phyloP scores from a whole-genome alignment of 2,113 vertebrate genomes.

The Catagonus wagneri region DNA sequence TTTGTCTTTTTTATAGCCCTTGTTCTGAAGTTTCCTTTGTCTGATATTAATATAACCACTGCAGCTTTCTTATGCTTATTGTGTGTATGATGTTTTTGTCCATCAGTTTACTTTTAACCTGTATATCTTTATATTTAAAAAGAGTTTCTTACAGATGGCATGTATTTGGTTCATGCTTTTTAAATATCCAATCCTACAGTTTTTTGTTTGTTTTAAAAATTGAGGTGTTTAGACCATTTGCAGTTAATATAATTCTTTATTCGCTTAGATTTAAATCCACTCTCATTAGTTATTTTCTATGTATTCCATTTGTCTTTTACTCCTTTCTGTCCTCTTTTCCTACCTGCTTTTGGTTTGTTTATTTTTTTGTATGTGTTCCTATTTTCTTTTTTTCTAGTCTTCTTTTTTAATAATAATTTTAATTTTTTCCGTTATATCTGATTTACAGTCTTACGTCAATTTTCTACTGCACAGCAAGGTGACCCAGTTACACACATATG shows the following conservation, averaged over 20 bases:
- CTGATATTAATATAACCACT: background rate
- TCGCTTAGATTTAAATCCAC: background rate
- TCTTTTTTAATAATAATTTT: too few relatives aligned
- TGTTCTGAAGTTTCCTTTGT: background rate
- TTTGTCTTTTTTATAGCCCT: background rate
- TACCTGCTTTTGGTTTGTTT: background rate
- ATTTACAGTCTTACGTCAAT: too few relatives aligned
- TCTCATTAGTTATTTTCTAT: background rate
- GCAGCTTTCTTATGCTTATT: background rate
- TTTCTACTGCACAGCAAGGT: too few relatives aligned
- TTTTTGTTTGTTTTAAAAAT: background rate
- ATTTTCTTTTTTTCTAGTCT: too few relatives aligned
- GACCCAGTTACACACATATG: too few relatives aligned
- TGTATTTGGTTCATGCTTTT: background rate
- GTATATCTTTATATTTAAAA: background rate
- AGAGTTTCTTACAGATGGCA: background rate
- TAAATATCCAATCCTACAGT: background rate
- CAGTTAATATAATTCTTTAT: background rate
- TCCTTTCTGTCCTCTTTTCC: background rate
- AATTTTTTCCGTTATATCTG: too few relatives aligned
- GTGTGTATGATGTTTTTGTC: background rate
- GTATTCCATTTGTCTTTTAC: background rate
- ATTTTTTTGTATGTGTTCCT: too few relatives aligned
- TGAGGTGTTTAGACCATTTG: background rate
- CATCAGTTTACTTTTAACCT: background rate